These are phyloP conservation scores for Alethe diademata DNA, from an alignment of 2,113 vertebrate genomes.

Conservation along the genomic window DNA sequence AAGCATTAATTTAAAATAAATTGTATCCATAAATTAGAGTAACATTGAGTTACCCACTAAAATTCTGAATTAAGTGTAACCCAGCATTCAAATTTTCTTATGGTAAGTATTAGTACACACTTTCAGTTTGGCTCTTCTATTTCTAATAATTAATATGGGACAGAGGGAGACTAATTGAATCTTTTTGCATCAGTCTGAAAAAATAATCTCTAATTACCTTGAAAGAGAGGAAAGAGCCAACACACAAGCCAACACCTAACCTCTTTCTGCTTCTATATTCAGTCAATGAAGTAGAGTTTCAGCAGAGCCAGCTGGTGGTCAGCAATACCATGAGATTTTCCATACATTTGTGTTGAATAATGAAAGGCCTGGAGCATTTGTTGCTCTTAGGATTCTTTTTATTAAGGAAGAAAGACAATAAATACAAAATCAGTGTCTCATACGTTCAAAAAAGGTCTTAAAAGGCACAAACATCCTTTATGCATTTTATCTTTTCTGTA, in stretches of 20 bases:
- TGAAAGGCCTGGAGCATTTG: neutral
- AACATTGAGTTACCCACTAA: neutral
- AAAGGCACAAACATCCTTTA: neutral
- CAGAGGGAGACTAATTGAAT: neutral
- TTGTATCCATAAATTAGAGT: neutral
- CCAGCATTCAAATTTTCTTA: neutral
- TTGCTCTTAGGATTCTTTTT: neutral
- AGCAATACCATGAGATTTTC: neutral
- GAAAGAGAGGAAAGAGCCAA: neutral
- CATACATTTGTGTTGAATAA: neutral
- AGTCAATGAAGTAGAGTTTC: neutral
- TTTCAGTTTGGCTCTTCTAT: neutral
- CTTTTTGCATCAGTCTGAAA: neutral
- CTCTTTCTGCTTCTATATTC: neutral
- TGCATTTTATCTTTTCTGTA: neutral
- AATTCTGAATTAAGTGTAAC: neutral
- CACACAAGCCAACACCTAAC: neutral
- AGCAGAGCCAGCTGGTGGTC: neutral
- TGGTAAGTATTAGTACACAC: neutral
- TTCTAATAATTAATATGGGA: neutral
- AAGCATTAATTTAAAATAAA: neutral
- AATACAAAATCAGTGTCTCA: neutral
- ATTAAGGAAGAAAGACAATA: neutral
- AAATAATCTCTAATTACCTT: neutral
- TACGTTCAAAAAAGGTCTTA: neutral